phyloP scores from a whole-genome alignment of 2,797 vertebrate genomes.

The Erithacus rubecula region DNA sequence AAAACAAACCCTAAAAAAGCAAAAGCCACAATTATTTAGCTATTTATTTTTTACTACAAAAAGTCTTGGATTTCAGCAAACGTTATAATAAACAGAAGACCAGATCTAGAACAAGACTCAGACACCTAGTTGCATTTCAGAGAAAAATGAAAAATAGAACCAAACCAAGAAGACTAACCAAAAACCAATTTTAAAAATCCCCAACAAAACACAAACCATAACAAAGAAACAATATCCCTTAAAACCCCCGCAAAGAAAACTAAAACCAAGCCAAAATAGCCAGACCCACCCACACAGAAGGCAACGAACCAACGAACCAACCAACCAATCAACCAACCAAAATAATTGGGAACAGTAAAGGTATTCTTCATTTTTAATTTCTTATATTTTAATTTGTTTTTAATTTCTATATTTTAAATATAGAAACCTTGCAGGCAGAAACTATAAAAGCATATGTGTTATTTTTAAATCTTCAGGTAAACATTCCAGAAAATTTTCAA shows the following conservation, averaged over 20 bases:
- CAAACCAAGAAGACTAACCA: background rate
- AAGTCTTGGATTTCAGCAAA: background rate
- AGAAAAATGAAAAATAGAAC: background rate
- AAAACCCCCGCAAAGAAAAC: background rate
- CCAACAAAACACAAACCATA: background rate
- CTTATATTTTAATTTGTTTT: too few relatives aligned
- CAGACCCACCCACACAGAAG: background rate
- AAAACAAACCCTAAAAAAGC: background rate
- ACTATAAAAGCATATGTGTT: background rate
- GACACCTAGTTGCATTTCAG: background rate
- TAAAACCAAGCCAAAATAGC: background rate
- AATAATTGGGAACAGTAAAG: background rate
- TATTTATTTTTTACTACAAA: background rate
- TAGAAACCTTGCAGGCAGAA: background rate
- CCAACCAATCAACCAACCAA: background rate
- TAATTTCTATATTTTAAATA: background rate
- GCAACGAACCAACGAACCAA: fast-evolving
- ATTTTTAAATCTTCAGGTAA: background rate
- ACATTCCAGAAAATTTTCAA: background rate
- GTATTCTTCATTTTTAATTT: background rate
- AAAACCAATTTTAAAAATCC: fast-evolving
- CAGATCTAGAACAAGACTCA: background rate
- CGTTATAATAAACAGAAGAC: background rate
- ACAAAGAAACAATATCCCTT: fast-evolving
- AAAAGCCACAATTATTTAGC: fast-evolving